phyloP scores from a whole-genome alignment of 2,888 invertebrate species.

The Chrysotoxum bicinctum region DNA sequence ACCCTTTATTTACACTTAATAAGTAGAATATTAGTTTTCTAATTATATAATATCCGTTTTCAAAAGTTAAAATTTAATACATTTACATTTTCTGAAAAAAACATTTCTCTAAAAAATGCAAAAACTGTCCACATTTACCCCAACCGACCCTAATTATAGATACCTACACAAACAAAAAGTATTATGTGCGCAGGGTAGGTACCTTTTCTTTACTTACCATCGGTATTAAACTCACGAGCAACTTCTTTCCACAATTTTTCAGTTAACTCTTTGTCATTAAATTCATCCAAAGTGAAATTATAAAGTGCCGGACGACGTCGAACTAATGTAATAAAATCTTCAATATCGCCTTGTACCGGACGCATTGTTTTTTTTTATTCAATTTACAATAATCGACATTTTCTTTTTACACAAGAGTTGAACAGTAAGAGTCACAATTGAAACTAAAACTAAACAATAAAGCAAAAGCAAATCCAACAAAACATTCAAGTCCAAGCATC shows the following conservation, averaged over 20 bases:
- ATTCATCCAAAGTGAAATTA: background rate
- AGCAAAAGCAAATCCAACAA: background rate
- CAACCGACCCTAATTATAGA: background rate
- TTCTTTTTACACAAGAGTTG: too few species aligned
- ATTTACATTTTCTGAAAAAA: background rate
- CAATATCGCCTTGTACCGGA: background rate
- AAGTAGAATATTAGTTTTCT: too few species aligned
- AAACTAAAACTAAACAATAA: background rate
- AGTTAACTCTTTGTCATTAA: background rate
- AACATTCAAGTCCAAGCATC: background rate
- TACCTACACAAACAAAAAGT: too few species aligned
- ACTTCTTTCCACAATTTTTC: background rate
- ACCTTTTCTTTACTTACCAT: background rate
- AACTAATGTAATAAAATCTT: background rate
- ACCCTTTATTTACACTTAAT: too few species aligned
- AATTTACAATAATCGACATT: background rate
- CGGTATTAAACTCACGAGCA: background rate
- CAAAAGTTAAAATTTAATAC: conserved; percentile 1
- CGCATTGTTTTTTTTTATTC: background rate
- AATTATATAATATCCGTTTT: background rate
- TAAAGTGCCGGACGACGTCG: background rate
- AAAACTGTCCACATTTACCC: conserved; percentile 10
- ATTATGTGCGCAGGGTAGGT: too few species aligned
- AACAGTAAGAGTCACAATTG: background rate
- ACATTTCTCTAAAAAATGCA: background rate